Base-by-base conservation (phyloP, 53 echinoderm and acorn worm genomes). In the Patiria pectinifera region DNA sequence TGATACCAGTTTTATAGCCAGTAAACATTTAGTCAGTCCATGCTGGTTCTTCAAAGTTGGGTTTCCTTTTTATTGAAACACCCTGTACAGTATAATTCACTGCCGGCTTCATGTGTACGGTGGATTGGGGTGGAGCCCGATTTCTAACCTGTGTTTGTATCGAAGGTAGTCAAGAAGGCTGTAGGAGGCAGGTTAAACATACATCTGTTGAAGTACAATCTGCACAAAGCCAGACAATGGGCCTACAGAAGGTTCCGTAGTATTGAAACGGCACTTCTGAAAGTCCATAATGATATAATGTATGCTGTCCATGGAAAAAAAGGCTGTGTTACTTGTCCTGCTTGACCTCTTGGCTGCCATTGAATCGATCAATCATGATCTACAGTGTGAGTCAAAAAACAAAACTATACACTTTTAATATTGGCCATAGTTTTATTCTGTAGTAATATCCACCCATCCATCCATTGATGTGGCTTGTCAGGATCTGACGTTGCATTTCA, bases 181-280 rank as follows among this genome's bases (percentile, higher is more conserved):
- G 85, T 92, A 46, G 92, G 62, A 4, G 13, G 14, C 43, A 12
- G 76, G 45, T 74, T 92, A 45, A 92, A 44, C 18, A 43, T n/a
- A 19, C 69, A 81, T 63, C n/a, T 77, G 26, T 5, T 12, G 3
- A 60, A 59, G 8, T 15, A 83, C 35, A 26, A 84, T 10, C 91
- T 91, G 11, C 21, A 21, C 4, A 72, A 91, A 59, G 12, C n/a
- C n/a, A 24, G 16, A 14, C 86, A 92, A 63, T 86, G 80, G 18
- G 92, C 92, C 4, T 79, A 92, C 35, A 35, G 35, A 35, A 35
- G 35, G 35, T 35, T 35, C 35, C 35, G 0, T 48, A 70, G 87
- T 81, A 59, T 63, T 22, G 86, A 92, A 78, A 93, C 86, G 47
- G 82, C 93, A 23, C 87, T 93, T n/a, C 23, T 87, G 45, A 87